Evolutionary conservation across 2,797 vertebrate genomes (phyloP).

Genomic region (Sciaenops ocellatus): DNA sequence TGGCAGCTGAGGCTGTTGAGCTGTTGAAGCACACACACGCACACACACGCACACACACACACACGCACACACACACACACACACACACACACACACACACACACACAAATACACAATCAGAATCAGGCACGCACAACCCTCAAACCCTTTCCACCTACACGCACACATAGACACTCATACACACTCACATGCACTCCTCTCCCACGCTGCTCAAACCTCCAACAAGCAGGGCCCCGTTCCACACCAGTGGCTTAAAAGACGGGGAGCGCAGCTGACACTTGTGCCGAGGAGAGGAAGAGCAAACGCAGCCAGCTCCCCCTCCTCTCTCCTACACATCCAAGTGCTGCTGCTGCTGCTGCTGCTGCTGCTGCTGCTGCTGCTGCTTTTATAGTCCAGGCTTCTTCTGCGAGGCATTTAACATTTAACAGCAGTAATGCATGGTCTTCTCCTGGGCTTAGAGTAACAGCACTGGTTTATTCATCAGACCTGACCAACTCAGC

Average conservation of each 20-base stretch:
- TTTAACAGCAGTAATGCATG: slow-evolving; percentile 83
- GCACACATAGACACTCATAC: slow-evolving; percentile 16
- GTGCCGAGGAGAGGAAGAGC: slow-evolving; percentile 70
- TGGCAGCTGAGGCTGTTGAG: slow-evolving; percentile 56
- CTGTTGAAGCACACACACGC: slow-evolving; percentile 28
- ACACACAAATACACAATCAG: neutral
- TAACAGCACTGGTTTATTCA: slow-evolving; percentile 81
- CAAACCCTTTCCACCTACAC: slow-evolving; percentile 28
- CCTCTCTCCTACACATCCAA: slow-evolving; percentile 51
- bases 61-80: slow-evolving; percentile 27
- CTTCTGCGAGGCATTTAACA: slow-evolving; percentile 79
- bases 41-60: slow-evolving; percentile 16
- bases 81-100: slow-evolving; percentile 41
- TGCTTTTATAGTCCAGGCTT: slow-evolving; percentile 71
- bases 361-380: slow-evolving; percentile 35
- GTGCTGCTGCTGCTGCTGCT: slow-evolving; percentile 47
- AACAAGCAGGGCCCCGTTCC: slow-evolving; percentile 73
- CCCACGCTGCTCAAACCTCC: slow-evolving; percentile 57
- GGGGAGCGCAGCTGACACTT: slow-evolving; percentile 81
- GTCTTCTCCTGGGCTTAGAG: slow-evolving; percentile 63
- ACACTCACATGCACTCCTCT: slow-evolving; percentile 46
- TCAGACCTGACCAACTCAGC: slow-evolving; percentile 68
- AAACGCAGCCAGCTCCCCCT: slow-evolving; percentile 60
- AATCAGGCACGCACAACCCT: slow-evolving; percentile 31
- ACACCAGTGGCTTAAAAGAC: slow-evolving; percentile 80